phyloP scores from a whole-genome alignment of 2,113 vertebrate genomes.

The Pelecanoides urinatrix region DNA sequence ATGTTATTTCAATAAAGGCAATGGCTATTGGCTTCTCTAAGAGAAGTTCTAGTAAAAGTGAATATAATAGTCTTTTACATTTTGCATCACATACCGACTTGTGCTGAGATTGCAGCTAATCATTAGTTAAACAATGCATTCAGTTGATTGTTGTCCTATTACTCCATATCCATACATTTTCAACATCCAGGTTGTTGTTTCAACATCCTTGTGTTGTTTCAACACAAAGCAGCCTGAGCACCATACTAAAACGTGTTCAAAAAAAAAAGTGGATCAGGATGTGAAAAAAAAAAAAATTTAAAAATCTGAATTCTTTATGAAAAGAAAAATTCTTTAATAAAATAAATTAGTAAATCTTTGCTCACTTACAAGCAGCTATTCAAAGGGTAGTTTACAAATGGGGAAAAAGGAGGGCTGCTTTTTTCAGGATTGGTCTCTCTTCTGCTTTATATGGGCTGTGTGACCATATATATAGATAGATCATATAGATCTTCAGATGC shows the following conservation, averaged over 20 bases:
- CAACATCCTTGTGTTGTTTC: too few species aligned
- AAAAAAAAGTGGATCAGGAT: not conserved
- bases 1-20: not conserved
- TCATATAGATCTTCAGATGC: constrained; percentile 17
- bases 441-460: not conserved
- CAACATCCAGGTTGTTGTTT: not conserved
- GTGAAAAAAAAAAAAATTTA: not conserved
- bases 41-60: not conserved
- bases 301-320: not conserved
- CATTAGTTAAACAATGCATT: not conserved
- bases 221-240: not conserved
- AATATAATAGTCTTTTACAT: not conserved
- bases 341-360: not conserved
- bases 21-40: not conserved
- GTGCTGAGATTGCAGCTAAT: not conserved
- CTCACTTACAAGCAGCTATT: not conserved
- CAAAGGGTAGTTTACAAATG: not conserved
- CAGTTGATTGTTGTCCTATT: not conserved
- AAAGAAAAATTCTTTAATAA: not conserved
- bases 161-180: not conserved
- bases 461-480: too few species aligned
- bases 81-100: not conserved
- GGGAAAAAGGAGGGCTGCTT: not conserved
- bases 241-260: not conserved
- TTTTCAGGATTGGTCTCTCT: not conserved